These are phyloP conservation scores for Rhipidura dahli DNA, from an alignment of 2,113 vertebrate species.

Conservation along the genomic window DNA sequence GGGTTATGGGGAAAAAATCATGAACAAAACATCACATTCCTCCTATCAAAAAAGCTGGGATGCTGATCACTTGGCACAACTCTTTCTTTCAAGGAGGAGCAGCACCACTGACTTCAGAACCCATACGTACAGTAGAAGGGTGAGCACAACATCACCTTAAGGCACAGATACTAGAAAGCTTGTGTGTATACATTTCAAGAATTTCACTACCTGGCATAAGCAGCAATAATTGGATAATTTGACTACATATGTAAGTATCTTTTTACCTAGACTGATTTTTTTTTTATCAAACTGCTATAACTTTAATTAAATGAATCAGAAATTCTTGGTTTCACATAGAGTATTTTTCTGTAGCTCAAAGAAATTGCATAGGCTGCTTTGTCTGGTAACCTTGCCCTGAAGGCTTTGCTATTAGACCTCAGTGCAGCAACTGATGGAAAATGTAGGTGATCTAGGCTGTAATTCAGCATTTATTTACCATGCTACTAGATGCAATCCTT, in stretches of 20 bases:
- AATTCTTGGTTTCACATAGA: not conserved
- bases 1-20: not conserved
- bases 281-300: not conserved
- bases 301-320: not conserved
- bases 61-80: not conserved
- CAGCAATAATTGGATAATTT: not conserved
- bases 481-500: not conserved
- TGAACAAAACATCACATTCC: not conserved
- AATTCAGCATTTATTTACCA: not conserved
- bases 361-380: not conserved
- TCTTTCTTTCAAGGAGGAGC: not conserved
- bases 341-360: not conserved
- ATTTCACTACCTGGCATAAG: not conserved
- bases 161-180: not conserved
- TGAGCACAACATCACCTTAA: not conserved
- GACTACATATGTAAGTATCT: not conserved
- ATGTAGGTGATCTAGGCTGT: not conserved
- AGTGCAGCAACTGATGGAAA: not conserved
- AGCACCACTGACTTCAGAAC: not conserved
- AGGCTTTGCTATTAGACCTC: not conserved
- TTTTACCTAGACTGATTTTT: not conserved
- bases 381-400: not conserved
- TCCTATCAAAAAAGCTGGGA: not conserved
- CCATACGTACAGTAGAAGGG: not conserved
- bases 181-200: not conserved